Evolutionary conservation across 1,140 invertebrate species (phyloP), one percentile per base, ranked within the genome.

Genomic region (Caerostris extrusa): DNA sequence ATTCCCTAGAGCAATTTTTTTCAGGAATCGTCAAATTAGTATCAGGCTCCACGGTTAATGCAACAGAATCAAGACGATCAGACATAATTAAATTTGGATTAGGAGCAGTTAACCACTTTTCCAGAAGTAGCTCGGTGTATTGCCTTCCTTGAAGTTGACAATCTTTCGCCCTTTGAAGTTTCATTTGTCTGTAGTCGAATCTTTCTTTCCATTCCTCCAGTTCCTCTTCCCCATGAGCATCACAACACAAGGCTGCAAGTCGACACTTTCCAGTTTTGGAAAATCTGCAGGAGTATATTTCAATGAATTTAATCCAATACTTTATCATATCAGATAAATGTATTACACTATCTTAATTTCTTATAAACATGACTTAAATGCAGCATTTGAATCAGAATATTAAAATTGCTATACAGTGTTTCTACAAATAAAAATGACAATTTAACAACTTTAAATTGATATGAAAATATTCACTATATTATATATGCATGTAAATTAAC

Each of bases 191-290:
- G 95, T 97, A 97, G 94, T 97, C 97, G 95, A 97, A 97, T 86
- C 97, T 96, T 95, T 97, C 97, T 95, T 97, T 97, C 98, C 98
- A 98, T 96, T 98, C 97, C 12, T 96, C 96, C 8, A 98, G 95
- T 95, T 98, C 98, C 87, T 97, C 97, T 89, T 96, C 95, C 17
- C 97, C 97, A 95, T 98, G 98, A 5, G 98, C 98, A 95, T 97
- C 97, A n/a, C 97, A 97, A 96, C 97, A 98, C 95, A 97, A 97
- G 17, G 97, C 96, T 34, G 97, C 97, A 95, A 97, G 97, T 67
- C 97, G 96, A 95, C 97, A 98, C 55, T 95, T 96, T 56, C 96
- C 97, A 69, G 95, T 61, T 50, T 77, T 58, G 7, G 61, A 57
- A 81, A 69, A 94, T 34, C 86, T 88, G 8, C 2, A 81, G 34